Base-by-base conservation (phyloP, 2,113 vertebrate species). In the Oxyura jamaicensis region DNA sequence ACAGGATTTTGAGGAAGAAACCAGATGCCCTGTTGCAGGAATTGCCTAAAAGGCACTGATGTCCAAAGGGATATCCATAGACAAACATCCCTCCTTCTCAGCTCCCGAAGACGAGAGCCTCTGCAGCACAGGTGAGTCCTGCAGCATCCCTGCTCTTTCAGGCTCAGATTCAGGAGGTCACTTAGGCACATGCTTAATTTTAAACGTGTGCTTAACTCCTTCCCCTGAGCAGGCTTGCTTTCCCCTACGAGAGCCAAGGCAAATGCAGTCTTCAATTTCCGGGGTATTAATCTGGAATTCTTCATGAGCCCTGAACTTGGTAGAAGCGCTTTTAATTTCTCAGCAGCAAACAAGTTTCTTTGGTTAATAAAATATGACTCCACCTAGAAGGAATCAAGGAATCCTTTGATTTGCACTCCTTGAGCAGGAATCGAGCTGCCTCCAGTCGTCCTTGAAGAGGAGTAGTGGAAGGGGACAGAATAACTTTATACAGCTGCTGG, bases 401-500 rank as follows among this genome's bases (percentile, higher is more conserved):
- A 58, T 56, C 33, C 84, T 89, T 92, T 91, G 89, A 92, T 92
- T 92, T 4, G 8, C 3, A 2, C 75, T 91, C 74, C 86, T 81
- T 65, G 65, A 78, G 69, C 26, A 73, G 65, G 48, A 87, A 73
- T n/a, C 1, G 5, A 87, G 78, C 65, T 81, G 73, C 91, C 69
- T 89, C 48, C 48, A 86, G 84, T 85, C 0, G 6, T 94, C 91
- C 82, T 95, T 95, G 91, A 94, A 92, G 55, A 77, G 59, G 7
- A 90, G 84, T n/a, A 16, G 62, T 63, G 71, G 58, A 95, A 95
- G 26, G 53, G 82, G 82, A 92, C 48, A 26, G 72, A 87, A 90
- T 83, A 97, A 92, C 83, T 92, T 94, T 18, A 86, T 83, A 77
- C 63, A 83, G 90, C 85, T 94, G 71, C 75, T 39, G 78, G 94